Percentiles rank a stretch among this genome's conserved stretches.
phyloP scores from a whole-genome alignment of 2,888 invertebrate species.

The Mylabris sibirica region DNA sequence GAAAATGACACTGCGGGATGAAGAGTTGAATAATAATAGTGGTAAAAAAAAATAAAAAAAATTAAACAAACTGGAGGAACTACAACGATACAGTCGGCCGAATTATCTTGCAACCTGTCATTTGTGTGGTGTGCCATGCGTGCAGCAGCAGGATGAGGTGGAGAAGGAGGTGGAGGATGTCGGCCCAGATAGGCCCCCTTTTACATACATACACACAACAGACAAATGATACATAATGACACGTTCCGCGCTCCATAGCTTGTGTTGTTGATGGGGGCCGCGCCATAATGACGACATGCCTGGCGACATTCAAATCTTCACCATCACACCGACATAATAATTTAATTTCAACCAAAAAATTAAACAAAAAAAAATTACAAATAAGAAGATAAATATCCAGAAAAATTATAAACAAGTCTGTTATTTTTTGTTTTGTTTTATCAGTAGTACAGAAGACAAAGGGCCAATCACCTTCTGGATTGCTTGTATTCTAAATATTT shows the following conservation, averaged over 20 bases:
- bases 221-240: constrained; percentile 54
- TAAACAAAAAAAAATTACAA: not conserved
- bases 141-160: constrained; percentile 32
- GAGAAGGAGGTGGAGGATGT: constrained; percentile 37
- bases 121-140: constrained; percentile 51
- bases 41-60: constrained; percentile 17
- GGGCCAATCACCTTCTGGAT: constrained; percentile 1
- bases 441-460: too few relatives aligned
- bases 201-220: constrained; percentile 28
- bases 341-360: not conserved
- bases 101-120: constrained; percentile 50
- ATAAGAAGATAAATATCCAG: not conserved
- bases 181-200: constrained; percentile 37
- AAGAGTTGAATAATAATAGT: constrained; percentile 9
- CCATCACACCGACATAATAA: constrained; percentile 1
- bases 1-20: not conserved
- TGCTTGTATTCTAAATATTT: not conserved
- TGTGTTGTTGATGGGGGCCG: constrained; percentile 37
- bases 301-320: constrained; percentile 20
- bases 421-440: not conserved
- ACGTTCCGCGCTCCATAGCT: constrained; percentile 42
- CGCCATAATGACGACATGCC: constrained; percentile 24
- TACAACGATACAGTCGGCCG: constrained; percentile 35
- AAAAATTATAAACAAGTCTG: not conserved
- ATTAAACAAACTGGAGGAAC: constrained; percentile 20